Evolutionary conservation across 2,113 vertebrate species (phyloP), one percentile per base, ranked within the genome.

Genomic region (Recurvirostra avosetta): DNA sequence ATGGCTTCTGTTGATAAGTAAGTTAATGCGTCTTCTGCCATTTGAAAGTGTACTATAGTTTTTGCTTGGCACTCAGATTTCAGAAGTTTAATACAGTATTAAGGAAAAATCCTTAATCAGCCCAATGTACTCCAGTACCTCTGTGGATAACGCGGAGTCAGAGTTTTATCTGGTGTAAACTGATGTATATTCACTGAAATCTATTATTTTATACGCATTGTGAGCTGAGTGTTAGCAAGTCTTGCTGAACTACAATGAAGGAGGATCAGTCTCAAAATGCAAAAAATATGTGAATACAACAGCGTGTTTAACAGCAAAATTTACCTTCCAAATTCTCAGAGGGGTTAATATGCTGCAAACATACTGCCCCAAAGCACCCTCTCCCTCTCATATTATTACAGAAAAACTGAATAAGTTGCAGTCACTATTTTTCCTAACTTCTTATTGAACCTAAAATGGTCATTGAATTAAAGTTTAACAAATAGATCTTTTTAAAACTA

Each of bases 401-500:
- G 76, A 38, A 87, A 70, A 68, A 89, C 62, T 58, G 92, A 95
- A 73, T 75, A 80, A 36, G 80, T 95, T 94, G 86, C 92, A 96
- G 75, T 86, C 94, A 63, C 91, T 94, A n/a, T 88, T 94, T 97
- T 72, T 45, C 77, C 88, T 78, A 55, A 87, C 91, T 97, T 86
- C 90, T 49, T 70, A 81, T 70, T 52, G 72, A 88, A 94, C n/a
- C 32, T 93, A 92, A 97, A 97, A 92, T 94, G 86, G 80, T 67
- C 78, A 93, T 79, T 92, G 63, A 91, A 97, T 95, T 96, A 97
- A 96, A 97, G 94, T 97, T 98, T 88, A 97, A 96, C 83, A 97
- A 98, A 97, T 97, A 97, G 94, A 91, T 96, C 93, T 96, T 97
- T 97, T 97, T 95, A 94, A 93, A 95, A 94, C 47, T 87, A 96